Percentiles rank a stretch among this genome's conserved stretches.
These are phyloP conservation scores for Phaenicophaeus curvirostris DNA, from an alignment of 2,797 vertebrate species.

Conservation along the genomic window DNA sequence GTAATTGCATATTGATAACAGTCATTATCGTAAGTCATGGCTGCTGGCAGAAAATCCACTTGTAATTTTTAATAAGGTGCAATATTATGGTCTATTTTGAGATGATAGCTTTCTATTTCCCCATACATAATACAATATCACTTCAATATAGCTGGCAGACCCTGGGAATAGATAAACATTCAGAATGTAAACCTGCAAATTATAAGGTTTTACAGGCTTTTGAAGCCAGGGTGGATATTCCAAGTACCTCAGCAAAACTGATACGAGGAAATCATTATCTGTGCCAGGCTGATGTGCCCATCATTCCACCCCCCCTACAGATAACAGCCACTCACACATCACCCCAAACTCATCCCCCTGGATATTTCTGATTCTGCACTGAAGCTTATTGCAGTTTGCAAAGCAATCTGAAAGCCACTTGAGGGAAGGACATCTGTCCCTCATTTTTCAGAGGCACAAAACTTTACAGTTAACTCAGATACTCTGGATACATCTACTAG, in stretches of 20 bases:
- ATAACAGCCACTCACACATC: constrained; percentile 44
- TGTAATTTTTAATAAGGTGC: constrained; percentile 75
- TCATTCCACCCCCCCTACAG: background rate
- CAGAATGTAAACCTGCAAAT: constrained; percentile 66
- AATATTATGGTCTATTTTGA: constrained; percentile 75
- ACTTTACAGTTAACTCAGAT: background rate
- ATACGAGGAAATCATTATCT: constrained; percentile 61
- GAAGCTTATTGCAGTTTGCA: constrained; percentile 37
- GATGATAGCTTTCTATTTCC: constrained; percentile 74
- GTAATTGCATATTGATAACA: constrained; percentile 81
- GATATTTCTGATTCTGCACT: constrained; percentile 29
- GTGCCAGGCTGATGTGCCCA: constrained; percentile 11
- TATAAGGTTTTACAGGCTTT: constrained; percentile 65
- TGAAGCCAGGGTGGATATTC: constrained; percentile 45
- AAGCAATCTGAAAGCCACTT: constrained; percentile 50
- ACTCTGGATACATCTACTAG: background rate
- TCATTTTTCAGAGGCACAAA: background rate
- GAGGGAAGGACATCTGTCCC: background rate
- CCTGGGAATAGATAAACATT: constrained; percentile 65
- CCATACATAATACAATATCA: constrained; percentile 64
- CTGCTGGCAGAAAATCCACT: constrained; percentile 74
- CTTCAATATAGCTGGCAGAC: constrained; percentile 63
- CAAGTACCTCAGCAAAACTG: constrained; percentile 58
- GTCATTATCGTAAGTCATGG: constrained; percentile 74
- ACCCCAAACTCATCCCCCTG: constrained; percentile 14